Base-by-base conservation (phyloP, 2,113 vertebrate genomes). In the Otus sunia region DNA sequence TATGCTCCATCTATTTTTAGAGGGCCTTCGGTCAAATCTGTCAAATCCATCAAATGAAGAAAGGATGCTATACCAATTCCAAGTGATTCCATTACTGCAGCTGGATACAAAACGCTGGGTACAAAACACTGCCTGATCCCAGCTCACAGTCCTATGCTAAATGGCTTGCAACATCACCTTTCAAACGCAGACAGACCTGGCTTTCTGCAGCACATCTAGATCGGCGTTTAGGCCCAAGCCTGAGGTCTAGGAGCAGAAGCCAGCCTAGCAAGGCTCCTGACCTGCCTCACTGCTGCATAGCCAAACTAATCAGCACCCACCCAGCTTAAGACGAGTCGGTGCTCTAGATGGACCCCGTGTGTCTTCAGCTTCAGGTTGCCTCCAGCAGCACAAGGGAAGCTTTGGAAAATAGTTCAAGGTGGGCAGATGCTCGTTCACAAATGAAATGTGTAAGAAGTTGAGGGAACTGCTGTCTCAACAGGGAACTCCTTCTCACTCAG, bases 311-410 rank as follows among this genome's bases (percentile, higher is more conserved):
- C 59, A 60, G 11, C 36, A 15, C 7, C 18, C 55, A 53, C 22
- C 17, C 2, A 0, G 32, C 17, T 36, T 26, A 30, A 75, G 58
- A 37, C 0, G 6, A 60, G 39, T 10, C 0, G 0, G 39, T 26
- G 21, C 41, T 58, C 32, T 11, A 14, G 9, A 25, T 52, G 49
- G 23, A 69, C 12, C 45, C 25, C 2, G 0, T 6, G 0, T 0
- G 0, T 60, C 74, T 64, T 49, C 14, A 89, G 30, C 68, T 90
- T 49, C 69, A 63, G 37, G 41, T 20, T 52, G 21, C 10, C 12
- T 62, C 74, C 66, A 63, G 47, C 6, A 50, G 23, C 60, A 87
- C 14, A 34, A 82, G 11, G 25, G 25, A 60, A 90, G 26, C 37
- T 58, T 55, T 75, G 56, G 56, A 53, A 55, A 53, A 36, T 0